Evolutionary conservation across 2,797 vertebrate genomes (phyloP).

Genomic region (Gadopsis bispinosus): DNA sequence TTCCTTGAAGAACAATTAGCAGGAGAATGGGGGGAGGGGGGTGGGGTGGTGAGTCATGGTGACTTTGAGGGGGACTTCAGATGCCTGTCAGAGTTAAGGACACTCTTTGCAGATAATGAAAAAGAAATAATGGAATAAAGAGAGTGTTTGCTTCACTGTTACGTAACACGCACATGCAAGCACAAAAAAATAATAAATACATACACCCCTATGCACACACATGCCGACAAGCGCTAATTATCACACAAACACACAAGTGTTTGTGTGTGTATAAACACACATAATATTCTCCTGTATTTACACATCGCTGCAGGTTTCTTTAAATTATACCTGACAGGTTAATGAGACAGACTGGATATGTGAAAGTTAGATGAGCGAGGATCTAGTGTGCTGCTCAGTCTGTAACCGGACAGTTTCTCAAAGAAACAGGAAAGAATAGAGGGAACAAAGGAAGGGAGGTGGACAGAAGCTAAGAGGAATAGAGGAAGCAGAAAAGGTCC

Average conservation of each 20-base stretch:
- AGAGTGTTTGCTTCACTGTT: conserved; percentile 42
- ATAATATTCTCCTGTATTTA: conserved; percentile 18
- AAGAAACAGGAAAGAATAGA: not conserved
- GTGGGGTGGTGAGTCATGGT: conserved; percentile 33
- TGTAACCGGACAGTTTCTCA: not conserved
- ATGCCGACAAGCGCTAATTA: conserved; percentile 12
- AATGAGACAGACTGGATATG: conserved; percentile 19
- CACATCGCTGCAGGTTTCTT: not conserved
- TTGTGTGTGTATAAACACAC: conserved; percentile 9
- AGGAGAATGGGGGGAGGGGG: not conserved
- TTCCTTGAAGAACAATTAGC: conserved; percentile 60
- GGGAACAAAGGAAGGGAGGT: not conserved
- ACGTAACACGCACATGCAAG: conserved; percentile 43
- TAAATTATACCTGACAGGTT: conserved; percentile 23
- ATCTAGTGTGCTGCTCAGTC: not conserved
- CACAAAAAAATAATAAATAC: conserved; percentile 1
- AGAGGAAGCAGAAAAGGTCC: not conserved
- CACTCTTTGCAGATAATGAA: conserved; percentile 63
- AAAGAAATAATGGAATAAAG: conserved; percentile 62
- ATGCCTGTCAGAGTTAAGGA: conserved; percentile 52
- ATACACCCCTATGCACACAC: not conserved
- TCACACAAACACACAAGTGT: not conserved
- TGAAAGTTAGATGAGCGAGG: conserved; percentile 7
- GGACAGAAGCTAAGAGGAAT: not conserved
- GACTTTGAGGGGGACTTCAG: conserved; percentile 51